phyloP scores from a whole-genome alignment of 23 tunicate genomes.

The Trididemnum clinides region DNA sequence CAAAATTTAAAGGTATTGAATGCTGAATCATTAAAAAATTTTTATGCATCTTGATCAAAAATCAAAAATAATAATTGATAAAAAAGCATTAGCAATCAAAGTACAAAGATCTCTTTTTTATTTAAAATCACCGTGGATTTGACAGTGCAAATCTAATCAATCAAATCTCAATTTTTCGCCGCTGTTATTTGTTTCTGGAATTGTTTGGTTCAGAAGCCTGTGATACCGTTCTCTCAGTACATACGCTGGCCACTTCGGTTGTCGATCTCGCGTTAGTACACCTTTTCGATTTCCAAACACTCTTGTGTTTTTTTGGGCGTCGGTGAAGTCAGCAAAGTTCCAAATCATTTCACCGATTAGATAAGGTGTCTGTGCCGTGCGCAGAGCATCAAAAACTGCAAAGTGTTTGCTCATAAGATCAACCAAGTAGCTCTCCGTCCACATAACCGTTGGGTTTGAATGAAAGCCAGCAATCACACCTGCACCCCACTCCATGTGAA shows the following conservation, averaged over 20 bases:
- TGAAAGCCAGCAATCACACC: constrained; percentile 86
- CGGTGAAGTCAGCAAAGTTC: constrained; percentile 91
- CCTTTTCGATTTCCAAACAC: constrained; percentile 86
- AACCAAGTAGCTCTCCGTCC: constrained; percentile 73
- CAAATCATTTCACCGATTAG: constrained; percentile 89
- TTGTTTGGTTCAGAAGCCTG: constrained; percentile 39
- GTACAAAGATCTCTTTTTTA: too few species aligned
- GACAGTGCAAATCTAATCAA: too few species aligned
- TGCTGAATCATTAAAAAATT: too few species aligned
- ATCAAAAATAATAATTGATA: too few species aligned
- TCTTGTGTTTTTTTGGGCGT: constrained; percentile 68
- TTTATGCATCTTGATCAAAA: too few species aligned
- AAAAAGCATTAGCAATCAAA: too few species aligned
- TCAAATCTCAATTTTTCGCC: too few species aligned
- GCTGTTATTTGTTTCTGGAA: too few species aligned
- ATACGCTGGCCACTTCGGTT: constrained; percentile 86
- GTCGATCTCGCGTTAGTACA: constrained; percentile 70
- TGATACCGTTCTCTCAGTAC: constrained; percentile 63
- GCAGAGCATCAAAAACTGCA: constrained; percentile 61
- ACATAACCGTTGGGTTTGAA: constrained; percentile 81
- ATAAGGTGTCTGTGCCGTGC: constrained; percentile 26
- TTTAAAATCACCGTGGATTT: too few species aligned
- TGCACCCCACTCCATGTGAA: constrained; percentile 93
- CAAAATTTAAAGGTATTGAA: too few species aligned
- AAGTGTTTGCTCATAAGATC: constrained; percentile 78